Conservation (phyloP, 2,888 invertebrate genomes). For the Luffia ferchaultella region DNA sequence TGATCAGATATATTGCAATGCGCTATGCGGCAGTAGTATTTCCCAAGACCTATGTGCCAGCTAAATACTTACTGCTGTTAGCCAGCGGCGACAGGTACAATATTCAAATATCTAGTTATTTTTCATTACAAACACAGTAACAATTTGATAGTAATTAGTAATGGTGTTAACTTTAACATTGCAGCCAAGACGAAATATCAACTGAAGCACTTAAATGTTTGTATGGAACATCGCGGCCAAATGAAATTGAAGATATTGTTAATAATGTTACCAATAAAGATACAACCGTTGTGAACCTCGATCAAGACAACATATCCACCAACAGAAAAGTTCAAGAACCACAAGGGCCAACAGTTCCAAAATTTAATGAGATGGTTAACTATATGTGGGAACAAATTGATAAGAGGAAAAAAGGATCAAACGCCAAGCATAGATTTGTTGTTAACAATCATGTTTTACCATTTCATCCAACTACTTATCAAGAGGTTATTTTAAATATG, state of each 20-base stretch:
- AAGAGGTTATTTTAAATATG: conserved; percentile 70
- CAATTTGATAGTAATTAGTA: too few relatives aligned
- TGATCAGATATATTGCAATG: conserved; percentile 84
- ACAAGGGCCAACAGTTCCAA: conserved; percentile 64
- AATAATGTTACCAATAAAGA: conserved; percentile 52
- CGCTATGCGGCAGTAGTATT: conserved; percentile 85
- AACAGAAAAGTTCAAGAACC: neutral
- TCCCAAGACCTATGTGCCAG: conserved; percentile 81
- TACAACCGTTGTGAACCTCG: conserved; percentile 30
- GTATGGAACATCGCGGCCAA: conserved; percentile 71
- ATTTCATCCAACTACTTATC: conserved; percentile 74
- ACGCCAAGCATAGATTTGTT: conserved; percentile 65
- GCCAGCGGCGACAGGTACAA: conserved; percentile 83
- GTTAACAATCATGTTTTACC: conserved; percentile 75
- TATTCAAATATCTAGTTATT: too few relatives aligned
- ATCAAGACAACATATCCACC: conserved; percentile 26
- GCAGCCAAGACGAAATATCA: conserved; percentile 78
- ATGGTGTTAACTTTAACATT: too few relatives aligned
- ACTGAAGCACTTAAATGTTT: conserved; percentile 77
- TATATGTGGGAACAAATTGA: conserved; percentile 75
- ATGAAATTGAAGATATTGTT: conserved; percentile 54
- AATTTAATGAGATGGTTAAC: conserved; percentile 75
- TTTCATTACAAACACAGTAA: too few relatives aligned
- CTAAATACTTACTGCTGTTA: conserved; percentile 81
- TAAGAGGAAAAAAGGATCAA: conserved; percentile 64